These are phyloP conservation scores for Pavo muticus DNA, from an alignment of 2,113 vertebrate genomes.

Conservation along the genomic window DNA sequence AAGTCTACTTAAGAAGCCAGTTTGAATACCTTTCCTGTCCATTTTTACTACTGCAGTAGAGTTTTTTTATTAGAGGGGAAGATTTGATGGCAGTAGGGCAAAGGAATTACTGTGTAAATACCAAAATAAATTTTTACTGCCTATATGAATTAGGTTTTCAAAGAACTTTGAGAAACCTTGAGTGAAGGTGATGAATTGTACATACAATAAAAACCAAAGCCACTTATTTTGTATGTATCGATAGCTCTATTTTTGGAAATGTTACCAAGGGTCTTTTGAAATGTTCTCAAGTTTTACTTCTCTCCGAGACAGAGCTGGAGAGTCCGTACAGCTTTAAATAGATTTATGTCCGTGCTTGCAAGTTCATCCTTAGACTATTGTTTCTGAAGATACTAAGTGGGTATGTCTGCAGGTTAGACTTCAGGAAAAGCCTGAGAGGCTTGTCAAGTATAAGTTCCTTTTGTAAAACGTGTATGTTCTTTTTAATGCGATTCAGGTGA, in stretches of 20 bases:
- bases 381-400: background rate
- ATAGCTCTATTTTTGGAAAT: background rate
- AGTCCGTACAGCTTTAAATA: background rate
- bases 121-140: background rate
- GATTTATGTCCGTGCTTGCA: background rate
- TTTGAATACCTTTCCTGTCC: background rate
- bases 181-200: background rate
- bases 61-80: background rate
- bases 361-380: background rate
- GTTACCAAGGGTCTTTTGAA: background rate
- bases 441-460: background rate
- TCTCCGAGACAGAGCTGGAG: background rate
- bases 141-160: background rate
- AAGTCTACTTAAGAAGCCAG: background rate
- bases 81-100: background rate
- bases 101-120: conserved; percentile 17
- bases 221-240: background rate
- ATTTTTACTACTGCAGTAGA: background rate
- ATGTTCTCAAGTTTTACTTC: background rate
- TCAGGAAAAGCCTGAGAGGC: background rate
- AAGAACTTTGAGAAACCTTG: background rate
- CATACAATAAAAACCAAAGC: background rate
- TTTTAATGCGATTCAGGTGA: background rate
- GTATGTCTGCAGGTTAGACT: background rate
- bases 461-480: background rate